Evolutionary conservation across 2,888 invertebrate genomes (phyloP), one percentile per base, ranked within the genome.

Genomic region (Cryptops parisi): DNA sequence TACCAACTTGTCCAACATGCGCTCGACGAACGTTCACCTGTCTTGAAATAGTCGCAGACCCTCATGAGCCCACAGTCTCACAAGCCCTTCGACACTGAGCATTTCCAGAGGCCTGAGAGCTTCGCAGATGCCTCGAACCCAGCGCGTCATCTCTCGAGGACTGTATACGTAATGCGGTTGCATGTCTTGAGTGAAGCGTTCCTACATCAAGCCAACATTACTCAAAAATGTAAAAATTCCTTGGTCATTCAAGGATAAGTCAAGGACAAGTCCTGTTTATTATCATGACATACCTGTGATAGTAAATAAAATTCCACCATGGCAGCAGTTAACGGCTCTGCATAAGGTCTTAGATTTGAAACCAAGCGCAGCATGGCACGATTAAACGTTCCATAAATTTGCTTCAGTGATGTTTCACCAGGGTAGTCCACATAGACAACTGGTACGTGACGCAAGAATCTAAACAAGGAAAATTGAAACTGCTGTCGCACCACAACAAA

Each of bases 151-250:
- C 73, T 98, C 98, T 65, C 90, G 78, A 9, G 98, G 98, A 54
- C 96, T 96, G 74, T 99, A 98, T 0, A 99, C 96, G 69, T 99
- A 98, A 72, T 99, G 98, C 1, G 98, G 98, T 70, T 99, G 98
- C 91, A 97, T 97, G 70, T 98, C 98, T 72, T 97, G 97, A 0
- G 98, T 98, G 71, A 98, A 99, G 52, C 84, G 78, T 68, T 97
- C 97, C 74, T 74, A 55, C 46, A 62, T 57, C 33, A 15, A 33
- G 26, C 6, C 15, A 33, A 9, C 44, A 52, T n/a, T n/a, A 24
- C 19, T 47, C 6, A 12, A 40, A 51, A 25, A 43, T 22, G 33
- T 26, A 39, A 44, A 2, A 2, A n/a, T 50, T n/a, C n/a, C n/a
- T n/a, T n/a, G n/a, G n/a, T n/a, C n/a, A n/a, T n/a, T n/a, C n/a